Evolutionary conservation across 2,797 vertebrate genomes (phyloP).

Genomic region (Melanotaenia maccullochi): DNA sequence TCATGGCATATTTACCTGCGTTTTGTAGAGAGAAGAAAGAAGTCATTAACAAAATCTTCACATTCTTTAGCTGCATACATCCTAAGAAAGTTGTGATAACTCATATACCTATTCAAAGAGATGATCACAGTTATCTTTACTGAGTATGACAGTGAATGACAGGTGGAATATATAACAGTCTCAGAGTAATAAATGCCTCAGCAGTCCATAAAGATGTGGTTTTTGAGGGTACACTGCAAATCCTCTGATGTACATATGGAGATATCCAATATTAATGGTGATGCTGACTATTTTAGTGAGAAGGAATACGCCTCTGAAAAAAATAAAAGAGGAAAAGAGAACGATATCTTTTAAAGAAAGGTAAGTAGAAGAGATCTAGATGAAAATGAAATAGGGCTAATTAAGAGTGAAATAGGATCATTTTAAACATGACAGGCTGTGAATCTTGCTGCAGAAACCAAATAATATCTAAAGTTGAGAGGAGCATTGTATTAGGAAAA

Average conservation of each 20-base stretch:
- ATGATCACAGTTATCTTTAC: not conserved
- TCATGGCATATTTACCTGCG: constrained; percentile 98
- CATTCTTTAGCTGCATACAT: constrained; percentile 15
- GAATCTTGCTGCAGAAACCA: constrained; percentile 21
- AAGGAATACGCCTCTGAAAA: constrained; percentile 29
- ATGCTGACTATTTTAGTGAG: constrained; percentile 61
- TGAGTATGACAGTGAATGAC: constrained; percentile 5
- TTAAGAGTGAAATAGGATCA: constrained; percentile 46
- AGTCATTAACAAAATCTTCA: constrained; percentile 9
- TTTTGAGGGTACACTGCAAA: constrained; percentile 39
- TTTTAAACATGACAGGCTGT: constrained; percentile 33
- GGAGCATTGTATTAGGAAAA: not conserved
- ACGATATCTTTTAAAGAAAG: constrained; percentile 58
- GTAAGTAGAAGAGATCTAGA: constrained; percentile 36
- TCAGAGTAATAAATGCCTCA: constrained; percentile 9
- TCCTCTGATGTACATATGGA: constrained; percentile 26
- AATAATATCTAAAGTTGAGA: constrained; percentile 20
- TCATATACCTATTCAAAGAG: not conserved
- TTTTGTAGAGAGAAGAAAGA: constrained; percentile 33
- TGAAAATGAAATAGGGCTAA: constrained; percentile 37
- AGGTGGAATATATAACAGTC: not conserved
- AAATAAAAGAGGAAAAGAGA: constrained; percentile 23
- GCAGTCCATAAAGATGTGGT: constrained; percentile 35
- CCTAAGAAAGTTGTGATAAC: not conserved
- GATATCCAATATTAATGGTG: constrained; percentile 3